phyloP scores from a whole-genome alignment of 2,113 vertebrate species.

The Damaliscus lunatus region DNA sequence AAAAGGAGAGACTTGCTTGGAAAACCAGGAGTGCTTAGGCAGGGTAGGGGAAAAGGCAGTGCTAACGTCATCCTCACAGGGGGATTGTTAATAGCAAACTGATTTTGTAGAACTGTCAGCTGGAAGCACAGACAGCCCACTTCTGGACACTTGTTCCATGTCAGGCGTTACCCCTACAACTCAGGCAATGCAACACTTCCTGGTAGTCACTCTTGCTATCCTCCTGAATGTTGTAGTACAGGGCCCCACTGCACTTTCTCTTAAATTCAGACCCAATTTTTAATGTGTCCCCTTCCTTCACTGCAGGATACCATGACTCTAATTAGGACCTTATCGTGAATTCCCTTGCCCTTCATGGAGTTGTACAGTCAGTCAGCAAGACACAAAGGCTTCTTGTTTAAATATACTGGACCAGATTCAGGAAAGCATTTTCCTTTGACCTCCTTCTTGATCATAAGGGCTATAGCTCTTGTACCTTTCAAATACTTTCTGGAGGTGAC shows the following conservation, averaged over 20 bases:
- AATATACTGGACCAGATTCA: constrained; percentile 91
- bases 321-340: constrained; percentile 90
- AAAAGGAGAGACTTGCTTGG: constrained; percentile 14
- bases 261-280: constrained; percentile 93
- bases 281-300: constrained; percentile 88
- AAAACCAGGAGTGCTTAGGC: constrained; percentile 55
- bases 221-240: constrained; percentile 88
- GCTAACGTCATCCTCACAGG: not conserved
- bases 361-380: constrained; percentile 90
- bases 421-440: constrained; percentile 92
- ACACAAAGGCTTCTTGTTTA: constrained; percentile 94
- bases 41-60: not conserved
- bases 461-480: constrained; percentile 94
- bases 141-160: not conserved
- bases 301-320: constrained; percentile 91
- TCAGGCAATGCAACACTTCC: constrained; percentile 85
- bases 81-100: constrained; percentile 58
- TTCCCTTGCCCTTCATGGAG: constrained; percentile 93
- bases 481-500: constrained; percentile 93
- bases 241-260: constrained; percentile 85
- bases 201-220: constrained; percentile 95
- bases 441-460: constrained; percentile 89
- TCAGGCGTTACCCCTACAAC: constrained; percentile 85
- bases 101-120: constrained; percentile 50
- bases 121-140: not conserved